phyloP scores from a whole-genome alignment of 1,140 invertebrate genomes.

The Cardiocondyla obscurior region DNA sequence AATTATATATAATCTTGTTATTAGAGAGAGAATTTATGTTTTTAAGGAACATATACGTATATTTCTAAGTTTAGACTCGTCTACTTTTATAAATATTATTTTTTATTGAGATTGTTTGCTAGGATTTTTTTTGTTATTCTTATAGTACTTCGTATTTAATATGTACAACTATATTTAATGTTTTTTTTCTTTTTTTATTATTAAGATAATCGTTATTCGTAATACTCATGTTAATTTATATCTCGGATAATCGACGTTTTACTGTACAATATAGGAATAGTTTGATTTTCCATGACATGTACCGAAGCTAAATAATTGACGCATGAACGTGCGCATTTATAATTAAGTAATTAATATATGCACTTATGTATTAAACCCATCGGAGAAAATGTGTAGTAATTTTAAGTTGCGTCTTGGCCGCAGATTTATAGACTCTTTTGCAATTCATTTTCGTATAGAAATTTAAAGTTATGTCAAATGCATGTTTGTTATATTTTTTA shows the following conservation, averaged over 20 bases:
- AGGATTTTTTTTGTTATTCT: constrained; percentile 6
- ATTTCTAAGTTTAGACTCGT: constrained; percentile 2
- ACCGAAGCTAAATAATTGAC: constrained; percentile 29
- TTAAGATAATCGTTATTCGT: not conserved
- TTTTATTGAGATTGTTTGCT: not conserved
- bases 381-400: constrained; percentile 25
- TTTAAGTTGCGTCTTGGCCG: not conserved
- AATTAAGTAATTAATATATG: constrained; percentile 29
- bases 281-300: constrained; percentile 36
- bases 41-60: constrained; percentile 36
- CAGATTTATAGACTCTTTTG: constrained; percentile 25
- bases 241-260: constrained; percentile 40
- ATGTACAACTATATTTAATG: constrained; percentile 21
- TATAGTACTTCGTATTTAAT: constrained; percentile 24
- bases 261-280: constrained; percentile 28
- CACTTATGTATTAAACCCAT: not conserved
- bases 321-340: constrained; percentile 37
- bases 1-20: constrained; percentile 35
- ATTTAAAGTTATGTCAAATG: constrained; percentile 45
- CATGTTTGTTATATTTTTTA: constrained; percentile 29
- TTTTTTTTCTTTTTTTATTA: too few species aligned
- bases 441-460: constrained; percentile 25
- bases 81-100: constrained; percentile 6
- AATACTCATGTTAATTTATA: constrained; percentile 17
- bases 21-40: constrained; percentile 46